Evolutionary conservation across 2,797 vertebrate genomes (phyloP).

Genomic region (Urosaurus nigricauda): DNA sequence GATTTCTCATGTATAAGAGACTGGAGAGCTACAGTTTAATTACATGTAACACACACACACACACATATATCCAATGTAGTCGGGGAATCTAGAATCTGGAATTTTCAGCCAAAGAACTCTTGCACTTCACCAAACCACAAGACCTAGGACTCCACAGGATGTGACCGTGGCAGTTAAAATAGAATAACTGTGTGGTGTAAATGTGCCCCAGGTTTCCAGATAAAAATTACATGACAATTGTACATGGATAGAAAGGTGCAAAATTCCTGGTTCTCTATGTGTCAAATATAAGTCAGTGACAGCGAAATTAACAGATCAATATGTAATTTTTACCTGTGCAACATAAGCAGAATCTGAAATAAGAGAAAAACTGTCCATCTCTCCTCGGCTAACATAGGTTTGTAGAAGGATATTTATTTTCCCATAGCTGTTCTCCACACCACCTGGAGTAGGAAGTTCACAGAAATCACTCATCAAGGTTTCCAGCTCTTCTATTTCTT

Average conservation of each 20-base stretch:
- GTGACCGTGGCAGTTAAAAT: no score
- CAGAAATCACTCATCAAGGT: conserved; percentile 89
- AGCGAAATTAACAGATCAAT: neutral
- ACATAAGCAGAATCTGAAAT: conserved; percentile 97
- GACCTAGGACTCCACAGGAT: no score
- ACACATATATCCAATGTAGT: no score
- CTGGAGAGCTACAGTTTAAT: neutral
- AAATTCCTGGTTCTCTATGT: neutral
- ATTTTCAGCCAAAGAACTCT: no score
- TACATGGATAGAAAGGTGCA: neutral
- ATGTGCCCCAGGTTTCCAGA: neutral
- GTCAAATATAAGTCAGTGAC: neutral
- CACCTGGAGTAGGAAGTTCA: conserved; percentile 91
- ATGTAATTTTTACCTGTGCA: conserved; percentile 88
- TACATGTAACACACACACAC: neutral
- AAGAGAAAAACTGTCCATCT: conserved; percentile 97
- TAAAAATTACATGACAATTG: neutral
- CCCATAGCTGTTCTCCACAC: conserved; percentile 95
- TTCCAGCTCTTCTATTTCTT: conserved; percentile 95
- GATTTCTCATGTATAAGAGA: neutral
- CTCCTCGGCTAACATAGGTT: conserved; percentile 94
- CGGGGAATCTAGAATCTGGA: no score
- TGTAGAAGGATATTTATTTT: conserved; percentile 98
- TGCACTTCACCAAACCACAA: no score
- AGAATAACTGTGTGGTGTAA: no score